Percentiles rank a stretch among this genome's conserved stretches.
These are phyloP conservation scores for Homarus gammarus DNA, from an alignment of 2,888 invertebrate genomes.

Conservation along the genomic window DNA sequence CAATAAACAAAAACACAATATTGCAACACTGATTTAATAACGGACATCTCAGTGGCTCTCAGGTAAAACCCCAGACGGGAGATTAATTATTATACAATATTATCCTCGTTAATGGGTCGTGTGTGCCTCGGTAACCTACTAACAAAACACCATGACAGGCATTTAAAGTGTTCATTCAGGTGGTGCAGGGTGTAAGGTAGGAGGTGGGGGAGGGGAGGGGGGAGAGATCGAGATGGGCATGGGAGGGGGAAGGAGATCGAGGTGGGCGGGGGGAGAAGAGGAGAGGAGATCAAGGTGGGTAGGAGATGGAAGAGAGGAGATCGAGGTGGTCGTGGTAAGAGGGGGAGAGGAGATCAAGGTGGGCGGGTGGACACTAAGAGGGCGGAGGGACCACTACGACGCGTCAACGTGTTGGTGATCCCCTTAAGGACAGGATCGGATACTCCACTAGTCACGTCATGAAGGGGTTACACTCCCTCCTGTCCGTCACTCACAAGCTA, in stretches of 20 bases:
- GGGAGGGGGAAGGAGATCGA: background rate
- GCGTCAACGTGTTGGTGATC: constrained; percentile 18
- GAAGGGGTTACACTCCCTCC: constrained; percentile 45
- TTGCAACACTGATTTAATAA: too few species aligned
- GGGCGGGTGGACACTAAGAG: background rate
- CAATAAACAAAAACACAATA: too few species aligned
- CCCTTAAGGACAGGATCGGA: constrained; percentile 52
- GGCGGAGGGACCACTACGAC: background rate
- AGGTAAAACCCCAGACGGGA: too few species aligned
- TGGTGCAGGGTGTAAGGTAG: background rate
- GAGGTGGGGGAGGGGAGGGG: background rate
- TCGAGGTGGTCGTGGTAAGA: background rate
- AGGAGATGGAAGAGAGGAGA: background rate
- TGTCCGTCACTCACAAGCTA: constrained; percentile 35
- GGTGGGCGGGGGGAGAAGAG: constrained; percentile 1
- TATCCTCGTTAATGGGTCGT: too few species aligned
- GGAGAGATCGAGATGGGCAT: constrained; percentile 2
- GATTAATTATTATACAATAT: too few species aligned
- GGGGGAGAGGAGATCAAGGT: constrained; percentile 15
- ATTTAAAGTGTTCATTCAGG: background rate
- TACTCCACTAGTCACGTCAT: constrained; percentile 37
- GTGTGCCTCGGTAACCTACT: too few species aligned
- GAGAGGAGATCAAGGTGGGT: constrained; percentile 5
- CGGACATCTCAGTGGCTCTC: too few species aligned
- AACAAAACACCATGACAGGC: too few species aligned